A percentile compares a stretch with the other conserved stretches of the same genome.
phyloP scores from a whole-genome alignment of 1,140 invertebrate genomes.

The Aphelenchoides avenae region DNA sequence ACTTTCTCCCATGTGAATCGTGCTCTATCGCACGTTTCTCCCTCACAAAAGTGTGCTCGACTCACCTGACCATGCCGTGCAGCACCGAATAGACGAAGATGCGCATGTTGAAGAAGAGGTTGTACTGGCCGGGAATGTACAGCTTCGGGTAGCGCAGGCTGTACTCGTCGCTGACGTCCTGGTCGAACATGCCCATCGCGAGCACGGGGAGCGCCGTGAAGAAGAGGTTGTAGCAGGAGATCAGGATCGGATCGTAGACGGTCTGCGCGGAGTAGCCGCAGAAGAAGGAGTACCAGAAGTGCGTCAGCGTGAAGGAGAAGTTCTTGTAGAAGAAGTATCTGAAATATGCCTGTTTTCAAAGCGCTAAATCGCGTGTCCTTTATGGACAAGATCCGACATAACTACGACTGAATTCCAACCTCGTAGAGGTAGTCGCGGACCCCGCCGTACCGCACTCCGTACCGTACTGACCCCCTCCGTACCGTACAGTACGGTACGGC shows the following conservation, averaged over 20 bases:
- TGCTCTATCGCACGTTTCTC: too few species aligned
- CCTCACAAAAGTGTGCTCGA: too few species aligned
- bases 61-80: conserved; percentile 57
- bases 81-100: conserved; percentile 63
- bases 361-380: too few species aligned
- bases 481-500: too few species aligned
- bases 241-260: conserved; percentile 94
- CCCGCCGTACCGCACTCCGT: too few species aligned
- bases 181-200: conserved; percentile 88
- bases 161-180: conserved; percentile 64
- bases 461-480: too few species aligned
- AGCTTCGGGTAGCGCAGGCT: conserved; percentile 77
- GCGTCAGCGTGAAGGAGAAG: conserved; percentile 96
- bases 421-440: too few species aligned
- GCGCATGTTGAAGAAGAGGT: conserved; percentile 87
- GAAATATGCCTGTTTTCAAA: too few species aligned
- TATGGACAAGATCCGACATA: too few species aligned
- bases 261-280: conserved; percentile 99
- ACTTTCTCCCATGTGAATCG: too few species aligned
- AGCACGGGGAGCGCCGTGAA: conserved; percentile 93
- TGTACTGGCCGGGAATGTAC: conserved; percentile 86
- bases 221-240: conserved; percentile 93
- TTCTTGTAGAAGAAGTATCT: conserved; percentile 99
- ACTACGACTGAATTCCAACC: too few species aligned
- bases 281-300: conserved; percentile 99